Evolutionary conservation across 2,888 invertebrate genomes (phyloP), one percentile per base, ranked within the genome.

Genomic region (Hartigia nigra): DNA sequence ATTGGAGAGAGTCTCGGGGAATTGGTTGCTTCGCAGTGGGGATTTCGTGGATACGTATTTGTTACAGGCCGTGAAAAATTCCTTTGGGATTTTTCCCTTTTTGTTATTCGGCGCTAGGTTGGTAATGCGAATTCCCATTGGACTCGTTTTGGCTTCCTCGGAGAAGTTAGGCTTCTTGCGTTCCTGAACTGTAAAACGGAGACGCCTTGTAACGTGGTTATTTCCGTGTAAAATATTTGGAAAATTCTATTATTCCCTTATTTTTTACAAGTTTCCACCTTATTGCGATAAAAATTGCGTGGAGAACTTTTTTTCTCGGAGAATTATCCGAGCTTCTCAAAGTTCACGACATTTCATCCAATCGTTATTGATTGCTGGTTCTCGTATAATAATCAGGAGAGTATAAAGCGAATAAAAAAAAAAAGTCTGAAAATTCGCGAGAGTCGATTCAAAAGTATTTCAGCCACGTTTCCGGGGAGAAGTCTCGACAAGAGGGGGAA

Each of bases 111-210:
- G 74, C n/a, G 75, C 76, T 76, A 76, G 34, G 80, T 80, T 37
- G 75, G 79, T 77, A 31, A 76, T 39, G 75, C 70, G 70, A 35
- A 79, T 72, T 82, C 82, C 81, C 81, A 82, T 78, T 75, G 81
- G 81, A 74, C 80, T 82, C 81, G 80, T 81, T 82, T 79, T 69
- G 78, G n/a, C 79, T 82, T 80, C 74, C 80, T 77, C 75, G 76
- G 36, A 55, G 31, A 70, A 74, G 70, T 70, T 77, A 78, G 81
- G 77, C 4, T 80, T 78, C 80, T 81, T 74, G 80, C 76, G 77
- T 79, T 55, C 39, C 5, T 14, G 9, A 55, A 55, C 9, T 55
- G 14, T 4, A 1, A 39, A 1, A 39, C 14, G 37, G 37, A 14
- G 37, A 1, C 4, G 37, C 14, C 4, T 4, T 12, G 12, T 12